Evolutionary conservation across 2,888 invertebrate species (phyloP), one percentile per base, ranked within the genome.

Genomic region (Drosophila fungiperda): DNA sequence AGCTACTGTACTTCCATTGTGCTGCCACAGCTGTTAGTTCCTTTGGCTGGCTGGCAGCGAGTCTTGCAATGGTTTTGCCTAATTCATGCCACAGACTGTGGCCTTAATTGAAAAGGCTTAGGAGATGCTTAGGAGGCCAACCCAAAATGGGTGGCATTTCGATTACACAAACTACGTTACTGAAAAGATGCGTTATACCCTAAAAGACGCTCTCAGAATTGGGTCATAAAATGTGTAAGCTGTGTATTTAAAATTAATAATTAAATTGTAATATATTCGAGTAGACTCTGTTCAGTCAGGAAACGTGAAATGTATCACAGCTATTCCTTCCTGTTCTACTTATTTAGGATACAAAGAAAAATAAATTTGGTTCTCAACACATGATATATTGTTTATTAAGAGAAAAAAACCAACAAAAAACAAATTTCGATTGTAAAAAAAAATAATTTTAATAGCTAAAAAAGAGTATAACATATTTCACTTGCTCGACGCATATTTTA

Each of bases 41-140:
- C 26, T 38, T 55, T 29, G 12, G 12, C 23, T 45, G 23, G 52
- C 50, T 66, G 49, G 20, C 45, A 45, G 33, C 9, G 8, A n/a
- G n/a, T 33, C 15, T 54, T 38, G 60, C 70, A 17, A 23, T 38
- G 48, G 7, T 23, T 64, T 63, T 63, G 48, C 64, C 61, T 62
- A 76, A 77, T 71, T 62, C 63, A 75, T 71, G 63, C 61, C 71
- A 70, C 50, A 66, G 57, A 35, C 57, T 48, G 50, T 50, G 71
- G 50, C 63, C 69, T 78, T 80, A 72, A 75, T 81, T 83, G 73
- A 72, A 81, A 78, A 45, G 60, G 45, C 62, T 67, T 67, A 42
- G 15, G 40, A 66, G 65, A 15, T 49, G 45, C 23, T 61, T 57
- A 17, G n/a, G n/a, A 12, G 42, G n/a, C 23, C 35, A 48, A 38